Evolutionary conservation across 2,888 invertebrate species (phyloP).

Genomic region (Pheosia gnoma): DNA sequence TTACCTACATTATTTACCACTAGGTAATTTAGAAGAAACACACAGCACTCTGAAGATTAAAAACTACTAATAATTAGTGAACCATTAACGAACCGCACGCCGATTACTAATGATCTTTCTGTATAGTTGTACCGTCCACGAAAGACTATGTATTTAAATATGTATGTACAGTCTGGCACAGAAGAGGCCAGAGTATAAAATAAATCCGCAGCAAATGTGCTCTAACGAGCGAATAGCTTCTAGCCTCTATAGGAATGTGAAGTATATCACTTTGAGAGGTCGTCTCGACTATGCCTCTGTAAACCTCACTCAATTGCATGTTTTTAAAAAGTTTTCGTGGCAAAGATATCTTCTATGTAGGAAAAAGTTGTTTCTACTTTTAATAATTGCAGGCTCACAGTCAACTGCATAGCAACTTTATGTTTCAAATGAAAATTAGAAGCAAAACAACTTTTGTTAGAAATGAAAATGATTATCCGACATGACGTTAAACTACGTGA

Average conservation of each 20-base stretch:
- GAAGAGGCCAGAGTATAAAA: conserved; percentile 21
- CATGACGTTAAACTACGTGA: no score
- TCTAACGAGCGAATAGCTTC: conserved; percentile 37
- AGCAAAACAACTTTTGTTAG: no score
- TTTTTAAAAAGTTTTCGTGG: no score
- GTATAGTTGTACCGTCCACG: conserved; percentile 25
- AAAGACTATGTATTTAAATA: conserved; percentile 31
- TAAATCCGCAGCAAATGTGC: conserved; percentile 26
- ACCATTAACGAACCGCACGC: conserved; percentile 15
- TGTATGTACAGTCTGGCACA: conserved; percentile 7
- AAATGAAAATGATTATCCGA: no score
- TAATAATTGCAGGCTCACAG: no score
- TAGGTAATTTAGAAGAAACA: conserved; percentile 13
- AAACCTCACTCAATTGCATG: no score
- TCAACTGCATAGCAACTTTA: no score
- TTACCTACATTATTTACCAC: neutral
- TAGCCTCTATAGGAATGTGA: conserved; percentile 11
- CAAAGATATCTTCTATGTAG: no score
- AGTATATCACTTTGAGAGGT: conserved; percentile 9
- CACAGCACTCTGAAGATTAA: conserved; percentile 35
- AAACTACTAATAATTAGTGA: conserved; percentile 31
- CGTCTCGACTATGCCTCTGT: no score
- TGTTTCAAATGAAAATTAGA: no score
- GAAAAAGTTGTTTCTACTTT: no score
- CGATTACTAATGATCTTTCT: conserved; percentile 35